phyloP scores from a whole-genome alignment of 2,888 invertebrate genomes.

The Rhagonycha lutea region DNA sequence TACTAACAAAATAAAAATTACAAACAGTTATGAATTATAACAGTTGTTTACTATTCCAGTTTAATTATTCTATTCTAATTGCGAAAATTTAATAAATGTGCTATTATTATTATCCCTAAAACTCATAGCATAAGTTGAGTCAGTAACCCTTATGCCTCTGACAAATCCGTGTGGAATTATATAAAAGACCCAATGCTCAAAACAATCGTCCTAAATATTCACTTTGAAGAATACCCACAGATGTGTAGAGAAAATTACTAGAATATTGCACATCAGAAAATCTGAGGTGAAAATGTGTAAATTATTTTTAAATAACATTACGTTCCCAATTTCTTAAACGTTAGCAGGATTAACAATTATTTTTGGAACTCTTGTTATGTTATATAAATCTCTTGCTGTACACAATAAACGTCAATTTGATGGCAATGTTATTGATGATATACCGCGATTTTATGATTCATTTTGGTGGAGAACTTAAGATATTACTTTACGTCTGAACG shows the following conservation, averaged over 20 bases:
- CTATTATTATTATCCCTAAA: background rate
- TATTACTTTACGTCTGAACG: background rate
- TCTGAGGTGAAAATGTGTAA: background rate
- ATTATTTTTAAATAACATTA: background rate
- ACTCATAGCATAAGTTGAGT: background rate
- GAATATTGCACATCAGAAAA: background rate
- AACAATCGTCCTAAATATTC: background rate
- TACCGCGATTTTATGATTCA: background rate
- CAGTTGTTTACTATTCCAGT: background rate
- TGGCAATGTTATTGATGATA: background rate
- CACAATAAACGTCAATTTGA: background rate
- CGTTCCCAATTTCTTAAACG: background rate
- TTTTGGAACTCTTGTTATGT: background rate
- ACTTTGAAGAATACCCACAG: background rate
- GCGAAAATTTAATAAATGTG: background rate
- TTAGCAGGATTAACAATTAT: background rate
- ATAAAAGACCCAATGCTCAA: background rate
- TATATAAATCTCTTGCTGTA: background rate
- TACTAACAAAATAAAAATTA: too few relatives aligned
- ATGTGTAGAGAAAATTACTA: background rate
- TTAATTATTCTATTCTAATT: background rate
- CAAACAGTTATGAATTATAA: background rate
- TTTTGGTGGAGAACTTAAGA: background rate
- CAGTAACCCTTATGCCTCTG: background rate
- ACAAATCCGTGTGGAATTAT: background rate